Percentiles rank a stretch among this genome's conserved stretches.
Conservation (phyloP, 2,797 vertebrate species). For the Poeciliopsis presidionis region DNA sequence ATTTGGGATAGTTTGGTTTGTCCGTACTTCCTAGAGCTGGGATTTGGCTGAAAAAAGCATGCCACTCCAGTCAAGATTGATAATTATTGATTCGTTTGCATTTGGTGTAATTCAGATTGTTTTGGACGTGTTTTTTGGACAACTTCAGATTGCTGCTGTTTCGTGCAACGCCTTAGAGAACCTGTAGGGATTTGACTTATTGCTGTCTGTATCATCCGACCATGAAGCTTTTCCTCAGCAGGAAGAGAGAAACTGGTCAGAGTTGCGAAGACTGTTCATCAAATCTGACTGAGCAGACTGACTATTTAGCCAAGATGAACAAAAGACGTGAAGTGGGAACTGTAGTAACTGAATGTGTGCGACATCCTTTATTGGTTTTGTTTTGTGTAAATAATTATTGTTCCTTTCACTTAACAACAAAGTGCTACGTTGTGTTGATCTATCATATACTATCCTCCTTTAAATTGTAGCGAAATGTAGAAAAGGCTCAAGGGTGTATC, state of each 20-base stretch:
- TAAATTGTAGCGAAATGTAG: neutral
- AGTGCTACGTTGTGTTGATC: neutral
- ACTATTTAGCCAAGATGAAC: neutral
- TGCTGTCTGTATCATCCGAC: neutral
- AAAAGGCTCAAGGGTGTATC: neutral
- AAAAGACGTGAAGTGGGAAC: neutral
- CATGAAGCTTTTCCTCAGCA: neutral
- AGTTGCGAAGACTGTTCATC: no score
- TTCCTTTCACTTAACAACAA: neutral
- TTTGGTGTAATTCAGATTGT: no score
- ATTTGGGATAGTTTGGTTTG: neutral
- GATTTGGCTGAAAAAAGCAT: neutral
- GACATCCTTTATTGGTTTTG: neutral
- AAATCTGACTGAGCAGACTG: neutral
- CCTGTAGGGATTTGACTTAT: no score
- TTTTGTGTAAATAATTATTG: neutral
- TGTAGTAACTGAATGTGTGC: neutral
- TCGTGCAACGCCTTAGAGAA: no score
- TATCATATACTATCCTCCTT: neutral
- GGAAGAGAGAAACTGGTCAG: neutral
- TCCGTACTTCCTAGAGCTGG: neutral
- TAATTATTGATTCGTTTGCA: neutral
- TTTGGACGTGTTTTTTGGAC: no score
- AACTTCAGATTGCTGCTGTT: no score
- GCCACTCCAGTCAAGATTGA: neutral